These are phyloP conservation scores for Gasteruption jaculator DNA, from an alignment of 2,888 invertebrate genomes.

Conservation along the genomic window DNA sequence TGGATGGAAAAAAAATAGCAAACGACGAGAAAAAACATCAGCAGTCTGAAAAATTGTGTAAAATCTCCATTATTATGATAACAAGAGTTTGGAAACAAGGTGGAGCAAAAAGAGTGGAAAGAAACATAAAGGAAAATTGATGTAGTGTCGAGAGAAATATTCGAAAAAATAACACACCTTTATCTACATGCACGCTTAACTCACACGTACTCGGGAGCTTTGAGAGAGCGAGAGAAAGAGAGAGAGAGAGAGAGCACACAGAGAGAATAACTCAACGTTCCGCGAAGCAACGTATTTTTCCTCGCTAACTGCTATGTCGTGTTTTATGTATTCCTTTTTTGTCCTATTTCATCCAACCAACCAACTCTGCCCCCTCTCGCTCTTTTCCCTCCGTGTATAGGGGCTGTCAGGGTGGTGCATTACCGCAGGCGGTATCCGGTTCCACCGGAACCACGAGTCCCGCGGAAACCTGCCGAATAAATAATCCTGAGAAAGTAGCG, in stretches of 20 bases:
- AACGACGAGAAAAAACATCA: too few relatives aligned
- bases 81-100: too few relatives aligned
- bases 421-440: conserved; percentile 42
- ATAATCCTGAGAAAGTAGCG: conserved; percentile 44
- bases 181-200: too few relatives aligned
- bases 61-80: too few relatives aligned
- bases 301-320: conserved; percentile 44
- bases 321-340: conserved; percentile 42
- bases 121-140: too few relatives aligned
- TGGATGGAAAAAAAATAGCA: too few relatives aligned
- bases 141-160: too few relatives aligned
- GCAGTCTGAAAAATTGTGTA: too few relatives aligned
- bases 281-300: conserved; percentile 38
- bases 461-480: conserved; percentile 46
- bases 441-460: conserved; percentile 38
- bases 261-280: conserved; percentile 40
- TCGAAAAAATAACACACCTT: too few relatives aligned
- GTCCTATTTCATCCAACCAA: conserved; percentile 39
- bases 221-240: conserved; percentile 35
- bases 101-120: too few relatives aligned
- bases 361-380: too few relatives aligned
- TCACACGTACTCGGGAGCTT: conserved; percentile 25
- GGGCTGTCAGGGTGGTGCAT: conserved; percentile 34
- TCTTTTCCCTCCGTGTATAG: conserved; percentile 13
- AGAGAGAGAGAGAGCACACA: too few relatives aligned